Evolutionary conservation across 2,797 vertebrate genomes (phyloP), one percentile per base, ranked within the genome.

Genomic region (Steatocranus sp.): DNA sequence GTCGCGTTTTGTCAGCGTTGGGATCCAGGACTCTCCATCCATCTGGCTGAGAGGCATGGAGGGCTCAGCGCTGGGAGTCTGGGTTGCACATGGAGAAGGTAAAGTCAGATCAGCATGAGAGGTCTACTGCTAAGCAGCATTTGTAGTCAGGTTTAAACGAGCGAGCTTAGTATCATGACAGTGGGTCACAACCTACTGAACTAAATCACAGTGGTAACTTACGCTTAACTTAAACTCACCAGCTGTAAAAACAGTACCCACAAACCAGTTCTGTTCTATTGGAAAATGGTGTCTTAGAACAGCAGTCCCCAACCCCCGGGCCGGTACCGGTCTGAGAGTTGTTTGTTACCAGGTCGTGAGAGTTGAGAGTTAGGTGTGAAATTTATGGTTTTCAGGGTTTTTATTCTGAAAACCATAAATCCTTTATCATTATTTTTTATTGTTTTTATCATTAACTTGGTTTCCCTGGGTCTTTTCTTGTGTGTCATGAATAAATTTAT

Each of bases 41-140:
- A 8, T 98, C 80, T 97, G 98, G 97, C 96, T 99, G 2, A 89
- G 73, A 48, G 97, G 97, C 30, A 98, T 98, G 98, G 96, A 96
- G 56, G 97, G 97, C 1, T 97, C 97, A 0, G 93, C 96, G 18
- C 94, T 99, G 63, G 98, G 98, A 0, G 96, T 98, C 75, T 99
- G 98, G 98, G 97, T 98, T 0, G 97, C 97, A 3, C 98, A 98
- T 1, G 97, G 98, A 48, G 98, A 99, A 97, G 98, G 98, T 99
- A 91, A 46, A 53, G 14, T 30, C n/a, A 36, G 11, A 41, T n/a
- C 56, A 9, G 5, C 23, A 46, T 11, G 14, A 46, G 66, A 46
- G 41, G 68, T 46, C 66, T 48, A 27, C 38, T 46, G 18, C 68
- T 48, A 1, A 23, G n/a, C 34, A 66, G 61, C 12, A 38, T 66